phyloP scores from a whole-genome alignment of 2,888 invertebrate genomes.

The Dermolepida albohirtum region DNA sequence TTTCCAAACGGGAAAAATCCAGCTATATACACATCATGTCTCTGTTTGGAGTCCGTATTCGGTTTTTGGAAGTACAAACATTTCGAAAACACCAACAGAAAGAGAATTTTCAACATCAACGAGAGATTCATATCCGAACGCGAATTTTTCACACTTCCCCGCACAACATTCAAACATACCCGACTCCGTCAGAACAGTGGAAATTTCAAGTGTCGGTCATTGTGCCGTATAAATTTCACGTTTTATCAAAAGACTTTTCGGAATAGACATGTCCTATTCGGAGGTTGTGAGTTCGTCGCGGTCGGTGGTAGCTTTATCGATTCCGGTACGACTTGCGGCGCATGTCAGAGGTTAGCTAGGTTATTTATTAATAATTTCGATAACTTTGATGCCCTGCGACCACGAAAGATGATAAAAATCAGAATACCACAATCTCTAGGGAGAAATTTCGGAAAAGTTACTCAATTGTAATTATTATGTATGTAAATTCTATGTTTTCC shows the following conservation, averaged over 20 bases:
- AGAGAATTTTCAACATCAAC: slow-evolving; percentile 8
- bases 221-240: slow-evolving; percentile 3
- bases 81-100: slow-evolving; percentile 29
- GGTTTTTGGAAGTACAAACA: slow-evolving; percentile 69
- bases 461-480: too few relatives aligned
- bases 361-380: slow-evolving; percentile 34
- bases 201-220: slow-evolving; percentile 16
- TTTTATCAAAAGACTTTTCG: slow-evolving; percentile 6
- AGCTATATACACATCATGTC: slow-evolving; percentile 90
- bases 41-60: slow-evolving; percentile 73
- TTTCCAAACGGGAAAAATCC: slow-evolving; percentile 92
- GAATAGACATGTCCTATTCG: slow-evolving; percentile 15
- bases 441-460: too few relatives aligned
- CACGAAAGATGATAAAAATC: too few relatives aligned
- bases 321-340: slow-evolving; percentile 14
- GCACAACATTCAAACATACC: not conserved
- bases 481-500: too few relatives aligned
- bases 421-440: too few relatives aligned
- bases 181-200: not conserved
- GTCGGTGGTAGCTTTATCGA: slow-evolving; percentile 37
- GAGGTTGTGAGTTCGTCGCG: not conserved
- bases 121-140: not conserved
- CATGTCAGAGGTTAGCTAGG: slow-evolving; percentile 14
- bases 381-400: slow-evolving; percentile 12
- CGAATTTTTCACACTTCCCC: not conserved